Evolutionary conservation across 2,113 vertebrate species (phyloP).

Genomic region (Petrocephalus microphthalmus): DNA sequence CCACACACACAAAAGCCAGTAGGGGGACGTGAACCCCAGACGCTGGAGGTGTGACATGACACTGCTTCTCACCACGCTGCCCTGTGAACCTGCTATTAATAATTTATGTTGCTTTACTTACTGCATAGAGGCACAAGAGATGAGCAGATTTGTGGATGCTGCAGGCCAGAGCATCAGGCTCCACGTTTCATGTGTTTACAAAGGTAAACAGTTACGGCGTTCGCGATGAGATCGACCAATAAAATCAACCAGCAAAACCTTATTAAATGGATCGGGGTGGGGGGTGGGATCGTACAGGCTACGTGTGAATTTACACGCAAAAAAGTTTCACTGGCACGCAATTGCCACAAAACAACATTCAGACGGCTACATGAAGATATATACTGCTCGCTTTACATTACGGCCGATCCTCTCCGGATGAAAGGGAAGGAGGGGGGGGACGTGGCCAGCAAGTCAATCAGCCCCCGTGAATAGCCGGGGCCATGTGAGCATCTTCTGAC

Average conservation of each 20-base stretch:
- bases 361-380: neutral
- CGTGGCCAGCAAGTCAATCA: conserved; percentile 21
- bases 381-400: conserved; percentile 5
- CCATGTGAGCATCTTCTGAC: conserved; percentile 14
- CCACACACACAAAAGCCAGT: neutral
- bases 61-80: neutral
- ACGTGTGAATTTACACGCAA: neutral
- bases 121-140: neutral
- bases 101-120: neutral
- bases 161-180: neutral
- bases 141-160: neutral
- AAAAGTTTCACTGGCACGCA: neutral
- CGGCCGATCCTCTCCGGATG: neutral
- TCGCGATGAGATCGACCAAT: neutral
- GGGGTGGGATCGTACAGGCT: neutral
- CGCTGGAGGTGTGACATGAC: neutral
- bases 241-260: neutral
- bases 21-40: neutral
- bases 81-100: neutral
- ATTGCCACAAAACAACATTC: neutral
- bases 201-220: neutral
- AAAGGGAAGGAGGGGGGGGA: neutral
- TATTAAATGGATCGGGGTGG: neutral
- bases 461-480: neutral
- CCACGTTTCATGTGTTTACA: neutral